Evolutionary conservation across 2,888 invertebrate genomes (phyloP).

Genomic region (Nycteola revayana): DNA sequence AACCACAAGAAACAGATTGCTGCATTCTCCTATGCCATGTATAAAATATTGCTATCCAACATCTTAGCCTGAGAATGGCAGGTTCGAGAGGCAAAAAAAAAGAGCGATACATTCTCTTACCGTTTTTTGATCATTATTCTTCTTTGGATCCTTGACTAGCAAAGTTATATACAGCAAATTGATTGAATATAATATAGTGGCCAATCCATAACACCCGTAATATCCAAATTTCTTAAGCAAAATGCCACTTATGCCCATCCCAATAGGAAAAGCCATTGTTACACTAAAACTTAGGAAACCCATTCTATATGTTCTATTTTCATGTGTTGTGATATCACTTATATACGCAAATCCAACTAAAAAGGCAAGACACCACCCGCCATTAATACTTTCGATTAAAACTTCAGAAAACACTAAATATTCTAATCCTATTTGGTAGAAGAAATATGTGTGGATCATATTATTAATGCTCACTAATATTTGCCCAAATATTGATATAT

Average conservation of each 20-base stretch:
- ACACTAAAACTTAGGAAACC: slow-evolving; percentile 92
- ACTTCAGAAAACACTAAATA: slow-evolving; percentile 87
- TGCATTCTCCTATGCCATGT: too few relatives aligned
- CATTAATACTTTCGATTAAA: slow-evolving; percentile 87
- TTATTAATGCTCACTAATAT: slow-evolving; percentile 86
- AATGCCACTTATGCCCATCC: slow-evolving; percentile 91
- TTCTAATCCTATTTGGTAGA: slow-evolving; percentile 87
- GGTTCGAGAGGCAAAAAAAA: too few relatives aligned
- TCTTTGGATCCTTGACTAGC: slow-evolving; percentile 83
- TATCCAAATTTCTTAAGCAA: slow-evolving; percentile 86
- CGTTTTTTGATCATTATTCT: slow-evolving; percentile 52
- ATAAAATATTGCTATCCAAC: too few relatives aligned
- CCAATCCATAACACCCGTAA: slow-evolving; percentile 88
- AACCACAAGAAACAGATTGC: too few relatives aligned
- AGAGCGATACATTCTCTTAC: too few relatives aligned
- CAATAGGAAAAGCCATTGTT: slow-evolving; percentile 92
- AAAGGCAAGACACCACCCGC: slow-evolving; percentile 91
- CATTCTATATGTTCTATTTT: slow-evolving; percentile 90
- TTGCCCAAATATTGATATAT: slow-evolving; percentile 87
- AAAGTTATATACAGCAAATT: slow-evolving; percentile 86
- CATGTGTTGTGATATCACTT: slow-evolving; percentile 88
- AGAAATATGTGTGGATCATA: slow-evolving; percentile 88
- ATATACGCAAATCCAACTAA: slow-evolving; percentile 92
- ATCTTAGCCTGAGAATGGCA: too few relatives aligned
- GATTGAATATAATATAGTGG: slow-evolving; percentile 84